phyloP scores from a whole-genome alignment of 2,888 invertebrate species.

The Erannis defoliaria region DNA sequence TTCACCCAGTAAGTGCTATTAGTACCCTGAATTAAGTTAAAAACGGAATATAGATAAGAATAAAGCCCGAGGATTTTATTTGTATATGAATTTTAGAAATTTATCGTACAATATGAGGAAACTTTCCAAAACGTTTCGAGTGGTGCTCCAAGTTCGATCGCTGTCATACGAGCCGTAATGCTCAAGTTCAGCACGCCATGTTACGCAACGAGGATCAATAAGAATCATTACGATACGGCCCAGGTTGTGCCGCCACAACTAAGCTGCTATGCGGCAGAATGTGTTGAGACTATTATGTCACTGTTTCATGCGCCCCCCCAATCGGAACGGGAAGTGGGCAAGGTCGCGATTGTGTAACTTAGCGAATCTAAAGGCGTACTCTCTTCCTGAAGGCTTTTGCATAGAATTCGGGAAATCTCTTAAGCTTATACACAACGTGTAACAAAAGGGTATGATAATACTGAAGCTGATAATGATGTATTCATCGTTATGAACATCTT shows the following conservation, averaged over 20 bases:
- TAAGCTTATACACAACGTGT: no score
- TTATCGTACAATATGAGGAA: no score
- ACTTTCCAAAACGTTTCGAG: not conserved
- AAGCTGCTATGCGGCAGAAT: constrained; percentile 30
- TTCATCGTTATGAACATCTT: no score
- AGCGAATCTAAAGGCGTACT: constrained; percentile 1
- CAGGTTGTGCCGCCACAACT: constrained; percentile 28
- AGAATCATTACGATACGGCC: constrained; percentile 43
- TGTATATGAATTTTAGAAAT: no score
- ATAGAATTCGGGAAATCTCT: no score
- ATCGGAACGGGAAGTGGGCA: constrained; percentile 14
- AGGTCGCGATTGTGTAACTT: constrained; percentile 18
- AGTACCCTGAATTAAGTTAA: no score
- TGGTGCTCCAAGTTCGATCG: constrained; percentile 29
- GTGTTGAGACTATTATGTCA: constrained; percentile 21
- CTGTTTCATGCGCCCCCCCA: constrained; percentile 8
- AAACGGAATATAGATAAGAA: no score
- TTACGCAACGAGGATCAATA: constrained; percentile 55
- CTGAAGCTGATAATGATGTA: no score
- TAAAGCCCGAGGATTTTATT: no score
- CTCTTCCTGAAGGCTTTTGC: no score
- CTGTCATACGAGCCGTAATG: constrained; percentile 38
- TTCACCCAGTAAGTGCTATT: no score
- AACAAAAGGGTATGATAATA: no score
- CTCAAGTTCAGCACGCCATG: constrained; percentile 48